Evolutionary conservation across 2,888 invertebrate genomes (phyloP), one percentile per base, ranked within the genome.

Genomic region (Nasonia oneida): DNA sequence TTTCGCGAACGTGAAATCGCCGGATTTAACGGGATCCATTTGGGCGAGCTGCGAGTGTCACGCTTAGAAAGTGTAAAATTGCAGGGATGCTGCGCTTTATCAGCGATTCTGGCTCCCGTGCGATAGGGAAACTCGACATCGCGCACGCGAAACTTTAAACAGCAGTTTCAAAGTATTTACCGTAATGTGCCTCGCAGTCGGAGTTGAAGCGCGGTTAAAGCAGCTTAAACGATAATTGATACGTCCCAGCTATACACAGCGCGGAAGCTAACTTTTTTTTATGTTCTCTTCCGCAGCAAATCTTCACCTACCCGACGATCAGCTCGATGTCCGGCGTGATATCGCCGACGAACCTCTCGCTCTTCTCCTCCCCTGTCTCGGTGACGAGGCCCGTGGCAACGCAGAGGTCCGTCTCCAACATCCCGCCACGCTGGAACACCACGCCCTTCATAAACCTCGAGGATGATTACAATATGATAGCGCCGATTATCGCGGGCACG

Each of bases 381-480:
- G 95, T 95, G 90, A 95, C 96, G 91, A 95, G 96, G 89, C 96
- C 96, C 87, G 95, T 97, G 88, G 95, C 96, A 89, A 96, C 96
- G 86, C 96, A 96, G 87, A 95, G 97, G 86, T 90, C 93, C 12
- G 93, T 93, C 50, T 90, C 92, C 42, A 93, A 92, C 86, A 93
- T 93, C 50, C 93, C 93, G 47, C 95, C 95, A 87, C 96, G 98
- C 91, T 98, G 98, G 98, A 98, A 96, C 93, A 95, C 97, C 81
- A 95, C 95, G 75, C 96, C 97, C 81, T 98, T 98, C 94, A 96
- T 98, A 89, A 96, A 97, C 81, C 94, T 98, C 91, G 99, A 99
- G 93, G 98, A 98, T 93, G 98, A 99, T 94, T 98, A 99, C 94
- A 98, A 97, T 93, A 97, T 98, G 95, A 98, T 98, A 94, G 96